Evolutionary conservation across 1,140 invertebrate species (phyloP).

Genomic region (Anadara kagoshimensis): DNA sequence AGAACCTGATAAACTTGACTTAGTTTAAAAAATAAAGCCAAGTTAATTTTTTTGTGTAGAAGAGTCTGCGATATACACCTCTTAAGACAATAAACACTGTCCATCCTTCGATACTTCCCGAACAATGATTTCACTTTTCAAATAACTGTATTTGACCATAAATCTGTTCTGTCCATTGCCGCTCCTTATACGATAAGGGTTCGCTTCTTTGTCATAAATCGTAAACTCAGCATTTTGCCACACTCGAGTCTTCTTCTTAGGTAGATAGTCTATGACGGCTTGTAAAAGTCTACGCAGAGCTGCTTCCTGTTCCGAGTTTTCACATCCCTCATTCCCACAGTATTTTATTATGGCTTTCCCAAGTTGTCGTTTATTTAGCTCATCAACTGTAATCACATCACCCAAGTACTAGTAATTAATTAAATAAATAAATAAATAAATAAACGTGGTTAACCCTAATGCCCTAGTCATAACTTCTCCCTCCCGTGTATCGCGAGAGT

Average conservation of each 20-base stretch:
- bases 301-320: not conserved
- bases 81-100: too few species aligned
- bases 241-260: not conserved
- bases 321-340: slow-evolving; percentile 9
- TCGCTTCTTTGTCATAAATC: not conserved
- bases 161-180: not conserved
- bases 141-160: too few species aligned
- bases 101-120: too few species aligned
- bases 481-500: too few species aligned
- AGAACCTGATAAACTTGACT: too few species aligned
- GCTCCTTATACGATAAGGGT: slow-evolving; percentile 1
- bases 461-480: too few species aligned
- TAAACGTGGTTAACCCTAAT: too few species aligned
- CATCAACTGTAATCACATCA: slow-evolving; percentile 1
- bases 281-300: slow-evolving; percentile 5
- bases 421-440: too few species aligned
- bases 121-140: too few species aligned
- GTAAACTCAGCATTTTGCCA: slow-evolving; percentile 9
- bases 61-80: too few species aligned
- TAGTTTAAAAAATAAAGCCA: too few species aligned
- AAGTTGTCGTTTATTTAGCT: slow-evolving; percentile 3
- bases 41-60: too few species aligned
- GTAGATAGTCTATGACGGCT: not conserved
- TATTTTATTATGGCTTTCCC: slow-evolving; percentile 4
- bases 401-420: not conserved